phyloP scores from a whole-genome alignment of 1,140 invertebrate species.

The Cherax quadricarinatus region DNA sequence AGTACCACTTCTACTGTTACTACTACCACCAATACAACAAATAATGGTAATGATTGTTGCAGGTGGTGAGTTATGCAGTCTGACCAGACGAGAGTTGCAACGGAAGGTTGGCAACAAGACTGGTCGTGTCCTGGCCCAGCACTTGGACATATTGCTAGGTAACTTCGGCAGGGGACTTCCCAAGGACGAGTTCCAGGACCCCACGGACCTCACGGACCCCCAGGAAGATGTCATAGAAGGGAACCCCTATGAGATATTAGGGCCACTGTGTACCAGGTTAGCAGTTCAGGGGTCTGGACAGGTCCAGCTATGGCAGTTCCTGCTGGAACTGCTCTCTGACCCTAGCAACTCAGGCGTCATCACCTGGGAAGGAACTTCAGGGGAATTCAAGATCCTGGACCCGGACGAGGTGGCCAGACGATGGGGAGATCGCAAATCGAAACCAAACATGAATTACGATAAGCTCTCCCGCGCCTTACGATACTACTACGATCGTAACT shows the following conservation, averaged over 20 bases:
- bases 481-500: slow-evolving; percentile 98
- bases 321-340: slow-evolving; percentile 56
- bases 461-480: slow-evolving; percentile 64
- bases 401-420: slow-evolving; percentile 57
- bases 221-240: not conserved
- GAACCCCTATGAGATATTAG: slow-evolving; percentile 58
- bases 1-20: no score
- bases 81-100: slow-evolving; percentile 45
- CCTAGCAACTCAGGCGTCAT: slow-evolving; percentile 51
- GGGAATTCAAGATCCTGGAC: slow-evolving; percentile 67
- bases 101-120: slow-evolving; percentile 41
- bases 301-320: slow-evolving; percentile 67
- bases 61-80: slow-evolving; percentile 47
- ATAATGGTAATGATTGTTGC: not conserved
- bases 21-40: no score
- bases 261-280: slow-evolving; percentile 19
- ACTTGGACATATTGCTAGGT: slow-evolving; percentile 43
- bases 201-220: not conserved
- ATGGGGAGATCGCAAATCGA: slow-evolving; percentile 63
- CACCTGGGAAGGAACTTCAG: slow-evolving; percentile 63
- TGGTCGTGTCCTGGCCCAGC: slow-evolving; percentile 37
- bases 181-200: slow-evolving; percentile 44
- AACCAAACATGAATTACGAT: slow-evolving; percentile 67
- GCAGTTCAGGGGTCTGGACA: slow-evolving; percentile 50
- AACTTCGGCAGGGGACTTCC: slow-evolving; percentile 37